Base-by-base conservation (phyloP, 2,113 vertebrate species). In the Misgurnus mizolepis region DNA sequence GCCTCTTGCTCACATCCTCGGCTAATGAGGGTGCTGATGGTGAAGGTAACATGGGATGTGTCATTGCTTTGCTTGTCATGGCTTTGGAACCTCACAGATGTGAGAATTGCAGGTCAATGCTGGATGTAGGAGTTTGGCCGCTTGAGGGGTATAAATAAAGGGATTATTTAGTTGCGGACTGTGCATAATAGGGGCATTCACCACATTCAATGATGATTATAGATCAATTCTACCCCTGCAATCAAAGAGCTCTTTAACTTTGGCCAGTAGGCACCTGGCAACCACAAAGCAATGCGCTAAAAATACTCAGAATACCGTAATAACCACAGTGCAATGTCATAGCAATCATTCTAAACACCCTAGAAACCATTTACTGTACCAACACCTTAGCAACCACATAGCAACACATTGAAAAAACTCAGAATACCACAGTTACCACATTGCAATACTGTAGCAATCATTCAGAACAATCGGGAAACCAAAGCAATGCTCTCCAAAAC, bases 11-110 rank as follows among this genome's bases (percentile, higher is more conserved):
- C 73, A 74, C 67, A 84, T 80, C 60, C 41, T 56, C 50, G 12
- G 34, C 69, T 84, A 84, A 84, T 84, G 80, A 84, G 80, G n/a
- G 50, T 60, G 69, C 66, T 64, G 80, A 71, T 56, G 73, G 69
- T 69, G 45, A 68, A 69, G 72, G 64, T 45, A 60, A 78, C 62
- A 68, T 4, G 22, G 75, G 53, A 66, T 9, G 27, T 78, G 70
- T 34, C 79, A 47, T 47, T 5, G 45, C 9, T 47, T n/a, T 65
- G 73, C 67, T 49, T 56, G 62, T 70, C 80, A 82, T 3, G 27
- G 45, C 41, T 58, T 41, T 12, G 45, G 74, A 68, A 45, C 40
- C 12, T 81, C 65, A 69, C 65, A 70, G 77, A 80, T 39, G 41
- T 82, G 80, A 81, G 56, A 61, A 78, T 53, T 7, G 58, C 45